Evolutionary conservation across 2,888 invertebrate genomes (phyloP).

Genomic region (Tetropium fuscum): DNA sequence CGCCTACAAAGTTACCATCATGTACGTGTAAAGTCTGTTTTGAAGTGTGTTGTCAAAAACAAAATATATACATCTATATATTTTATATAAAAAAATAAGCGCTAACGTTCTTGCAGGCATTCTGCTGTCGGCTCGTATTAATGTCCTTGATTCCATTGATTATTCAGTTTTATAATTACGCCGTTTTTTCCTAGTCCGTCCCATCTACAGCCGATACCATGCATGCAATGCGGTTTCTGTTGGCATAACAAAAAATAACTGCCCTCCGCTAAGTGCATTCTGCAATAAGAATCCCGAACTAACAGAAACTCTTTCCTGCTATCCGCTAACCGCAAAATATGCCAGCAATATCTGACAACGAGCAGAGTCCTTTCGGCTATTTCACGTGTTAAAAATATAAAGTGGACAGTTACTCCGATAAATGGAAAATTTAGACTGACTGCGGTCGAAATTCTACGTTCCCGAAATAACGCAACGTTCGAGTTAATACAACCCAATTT

Average conservation of each 20-base stretch:
- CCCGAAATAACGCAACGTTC: too few relatives aligned
- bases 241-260: slow-evolving; percentile 7
- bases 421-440: slow-evolving; percentile 17
- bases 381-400: slow-evolving; percentile 20
- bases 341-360: slow-evolving; percentile 24
- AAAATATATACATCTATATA: too few relatives aligned
- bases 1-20: too few relatives aligned
- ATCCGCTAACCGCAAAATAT: slow-evolving; percentile 25
- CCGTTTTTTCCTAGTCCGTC: slow-evolving; percentile 2
- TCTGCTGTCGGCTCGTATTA: too few relatives aligned
- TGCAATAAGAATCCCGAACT: slow-evolving; percentile 27
- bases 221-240: slow-evolving; percentile 2
- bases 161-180: too few relatives aligned
- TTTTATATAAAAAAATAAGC: too few relatives aligned
- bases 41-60: too few relatives aligned
- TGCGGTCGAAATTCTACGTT: too few relatives aligned
- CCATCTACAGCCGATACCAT: background rate
- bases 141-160: too few relatives aligned
- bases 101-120: too few relatives aligned
- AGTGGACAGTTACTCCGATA: slow-evolving; percentile 17
- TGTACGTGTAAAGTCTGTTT: too few relatives aligned
- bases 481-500: too few relatives aligned
- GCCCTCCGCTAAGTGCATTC: slow-evolving; percentile 24
- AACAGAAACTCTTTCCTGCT: slow-evolving; percentile 8
- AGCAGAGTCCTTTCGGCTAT: slow-evolving; percentile 11